Base-by-base conservation (phyloP, 1,140 invertebrate genomes). In the Prorops nasuta region DNA sequence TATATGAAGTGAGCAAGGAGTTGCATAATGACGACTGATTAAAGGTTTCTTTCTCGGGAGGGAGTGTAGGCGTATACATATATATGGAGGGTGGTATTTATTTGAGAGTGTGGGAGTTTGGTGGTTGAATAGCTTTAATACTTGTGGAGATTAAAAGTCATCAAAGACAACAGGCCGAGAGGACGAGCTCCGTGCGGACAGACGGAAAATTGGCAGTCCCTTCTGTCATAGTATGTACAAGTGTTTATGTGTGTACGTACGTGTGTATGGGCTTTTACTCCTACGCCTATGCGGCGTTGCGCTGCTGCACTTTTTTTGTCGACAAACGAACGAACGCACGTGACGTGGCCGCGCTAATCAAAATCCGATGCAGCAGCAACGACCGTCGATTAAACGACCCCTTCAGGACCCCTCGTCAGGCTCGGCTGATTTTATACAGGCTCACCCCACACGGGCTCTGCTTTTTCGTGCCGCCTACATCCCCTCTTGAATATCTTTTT, bases 301-400 rank as follows among this genome's bases (percentile, higher is more conserved):
- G n/a, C n/a, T n/a, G 39, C 31, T 45, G 47, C 34, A 54, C 48
- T 58, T 58, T 58, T 54, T 46, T 44, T 49, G 51, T 51, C 31
- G 53, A 47, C 55, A 54, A 54, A 57, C 55, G 55, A 56, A 56
- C 41, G 53, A 40, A 52, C 45, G 48, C 45, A 58, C 56, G 56
- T 56, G 56, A 47, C 55, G 52, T 17, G 55, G 47, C 28, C 39
- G 44, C 44, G 54, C 54, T 58, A 58, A 58, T 58, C 56, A 58
- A 58, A 58, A 58, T 58, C 56, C 56, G 54, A 58, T 58, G 49
- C 52, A 50, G 47, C 42, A 35, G 50, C 51, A 51, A 51, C 53
- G 49, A 48, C 31, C 56, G 41, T 41, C 54, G 56, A 48, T 56
- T 58, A 56, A 58, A 51, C 44, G 48, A 36, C 19, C 39, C 24